Base-by-base conservation (phyloP, 2,113 vertebrate genomes). In the Cisticola juncidis region DNA sequence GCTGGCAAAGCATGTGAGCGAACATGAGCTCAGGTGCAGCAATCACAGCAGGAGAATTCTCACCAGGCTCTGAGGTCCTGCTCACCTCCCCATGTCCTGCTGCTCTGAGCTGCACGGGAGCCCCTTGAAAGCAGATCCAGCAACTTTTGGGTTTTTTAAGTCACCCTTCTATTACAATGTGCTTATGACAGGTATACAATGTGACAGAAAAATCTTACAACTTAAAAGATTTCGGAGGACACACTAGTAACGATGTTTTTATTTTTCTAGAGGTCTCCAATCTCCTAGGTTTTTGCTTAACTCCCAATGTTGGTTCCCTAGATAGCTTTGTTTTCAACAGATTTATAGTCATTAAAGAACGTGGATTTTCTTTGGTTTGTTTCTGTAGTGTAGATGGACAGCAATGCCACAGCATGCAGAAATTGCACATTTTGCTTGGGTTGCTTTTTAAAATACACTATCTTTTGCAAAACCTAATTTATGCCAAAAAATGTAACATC, bases 391-490 rank as follows among this genome's bases (percentile, higher is more conserved):
- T 94, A 96, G 90, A 79, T 84, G 42, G 91, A 81, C 51, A 94
- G 62, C 72, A 95, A 72, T 95, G 97, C 95, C 95, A 96, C 94
- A 96, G 94, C 96, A 98, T 92, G 97, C 94, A 81, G 86, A 97
- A 95, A 96, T 97, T 98, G 98, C 98, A 98, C 97, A 97, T 97
- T 97, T 97, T 95, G 91, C 95, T 97, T 96, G 82, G 97, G 69
- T 96, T 97, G 93, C 94, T 97, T 96, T 97, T 71, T 97, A 91
- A 97, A 95, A 96, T 95, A 98, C 88, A 95, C 87, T 97, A 91
- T 97, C 97, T 96, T 96, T 97, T 96, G 88, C 96, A 81, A 97
- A 95, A 90, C 66, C 42, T 97, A 94, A 96, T 96, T 97, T 96
- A 98, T 98, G 97, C 97, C 97, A 97, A 97, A 97, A 97, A 95